Conservation (phyloP, 2,113 vertebrate genomes). For the Cyanistes caeruleus region DNA sequence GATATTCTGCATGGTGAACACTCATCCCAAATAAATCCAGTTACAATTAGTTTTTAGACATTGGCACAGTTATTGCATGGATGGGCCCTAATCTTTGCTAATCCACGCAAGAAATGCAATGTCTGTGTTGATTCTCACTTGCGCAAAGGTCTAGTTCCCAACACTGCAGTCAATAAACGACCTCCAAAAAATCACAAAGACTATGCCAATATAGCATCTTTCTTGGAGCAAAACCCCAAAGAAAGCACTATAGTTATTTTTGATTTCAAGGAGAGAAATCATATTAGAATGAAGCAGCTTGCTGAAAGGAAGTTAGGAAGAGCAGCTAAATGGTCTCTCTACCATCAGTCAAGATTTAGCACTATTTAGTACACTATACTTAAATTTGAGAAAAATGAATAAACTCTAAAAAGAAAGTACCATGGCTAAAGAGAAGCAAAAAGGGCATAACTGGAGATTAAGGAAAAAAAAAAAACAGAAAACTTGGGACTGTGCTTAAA, state of each 20-base stretch:
- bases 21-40: neutral
- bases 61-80: neutral
- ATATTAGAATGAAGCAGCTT: neutral
- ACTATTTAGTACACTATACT: neutral
- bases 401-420: neutral
- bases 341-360: neutral
- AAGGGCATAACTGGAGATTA: neutral
- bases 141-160: neutral
- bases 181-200: neutral
- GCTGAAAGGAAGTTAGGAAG: neutral
- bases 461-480: neutral
- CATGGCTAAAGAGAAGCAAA: neutral
- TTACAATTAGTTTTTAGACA: neutral
- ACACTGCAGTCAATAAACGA: neutral
- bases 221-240: neutral
- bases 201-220: neutral
- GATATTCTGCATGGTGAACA: neutral
- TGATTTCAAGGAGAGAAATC: neutral
- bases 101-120: neutral
- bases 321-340: neutral
- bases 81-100: neutral
- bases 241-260: neutral
- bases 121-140: neutral
- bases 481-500: neutral
- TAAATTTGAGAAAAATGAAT: neutral